Percentiles rank a stretch among this genome's conserved stretches.
Evolutionary conservation across 2,113 vertebrate species (phyloP).

Genomic region (Corythoichthys intestinalis): DNA sequence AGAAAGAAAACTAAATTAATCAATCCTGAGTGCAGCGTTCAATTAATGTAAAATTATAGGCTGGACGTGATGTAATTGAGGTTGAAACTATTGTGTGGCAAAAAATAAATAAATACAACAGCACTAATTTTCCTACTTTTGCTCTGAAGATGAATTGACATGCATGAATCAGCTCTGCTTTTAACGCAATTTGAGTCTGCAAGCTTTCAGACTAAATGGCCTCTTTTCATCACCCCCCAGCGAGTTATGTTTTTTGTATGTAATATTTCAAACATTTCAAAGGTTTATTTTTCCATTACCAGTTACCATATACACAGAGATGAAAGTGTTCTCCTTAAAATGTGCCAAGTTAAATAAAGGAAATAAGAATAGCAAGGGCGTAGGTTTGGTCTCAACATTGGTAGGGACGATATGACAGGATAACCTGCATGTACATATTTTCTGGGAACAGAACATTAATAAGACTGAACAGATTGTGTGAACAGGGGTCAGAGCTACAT

Average conservation of each 20-base stretch:
- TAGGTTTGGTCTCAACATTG: too few relatives aligned
- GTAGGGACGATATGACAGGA: too few relatives aligned
- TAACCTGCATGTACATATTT: too few relatives aligned
- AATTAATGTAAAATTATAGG: slow-evolving; percentile 23
- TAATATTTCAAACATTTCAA: too few relatives aligned
- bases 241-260: not conserved
- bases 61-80: slow-evolving; percentile 40
- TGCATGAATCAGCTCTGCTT: not conserved
- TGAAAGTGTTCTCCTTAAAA: too few relatives aligned
- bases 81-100: slow-evolving; percentile 29
- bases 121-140: not conserved
- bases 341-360: too few relatives aligned
- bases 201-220: not conserved
- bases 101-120: not conserved
- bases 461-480: too few relatives aligned
- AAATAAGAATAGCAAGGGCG: too few relatives aligned
- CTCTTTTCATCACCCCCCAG: not conserved
- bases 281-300: too few relatives aligned
- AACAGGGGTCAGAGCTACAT: too few relatives aligned
- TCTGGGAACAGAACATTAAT: too few relatives aligned
- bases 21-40: slow-evolving; percentile 7
- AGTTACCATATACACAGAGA: too few relatives aligned
- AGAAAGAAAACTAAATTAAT: slow-evolving; percentile 48
- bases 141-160: not conserved
- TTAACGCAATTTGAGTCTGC: not conserved